Conservation (phyloP, 1,140 invertebrate genomes). For the Drosophila rhopaloa region DNA sequence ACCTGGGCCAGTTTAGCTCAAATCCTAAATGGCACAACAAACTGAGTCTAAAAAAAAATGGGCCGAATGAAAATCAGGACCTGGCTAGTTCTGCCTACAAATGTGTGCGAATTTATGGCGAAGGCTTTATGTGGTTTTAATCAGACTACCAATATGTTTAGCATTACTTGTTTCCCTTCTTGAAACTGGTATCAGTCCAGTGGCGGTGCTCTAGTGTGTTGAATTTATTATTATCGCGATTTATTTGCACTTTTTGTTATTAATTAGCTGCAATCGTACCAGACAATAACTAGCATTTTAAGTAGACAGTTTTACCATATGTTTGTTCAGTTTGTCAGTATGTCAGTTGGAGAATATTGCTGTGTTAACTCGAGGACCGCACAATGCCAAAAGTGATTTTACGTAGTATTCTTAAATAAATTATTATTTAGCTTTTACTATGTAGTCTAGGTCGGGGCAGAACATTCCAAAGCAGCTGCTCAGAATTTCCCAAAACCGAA, state of each 20-base stretch:
- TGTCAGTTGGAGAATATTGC: slow-evolving; percentile 13
- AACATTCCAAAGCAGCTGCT: slow-evolving; percentile 57
- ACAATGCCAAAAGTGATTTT: slow-evolving; percentile 79
- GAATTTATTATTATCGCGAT: slow-evolving; percentile 40
- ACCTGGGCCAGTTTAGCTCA: slow-evolving; percentile 91
- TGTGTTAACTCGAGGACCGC: slow-evolving; percentile 48
- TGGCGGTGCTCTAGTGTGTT: slow-evolving; percentile 34
- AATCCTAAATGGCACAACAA: slow-evolving; percentile 85
- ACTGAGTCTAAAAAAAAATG: slow-evolving; percentile 27
- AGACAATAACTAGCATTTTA: slow-evolving; percentile 76
- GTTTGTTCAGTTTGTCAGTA: slow-evolving; percentile 21
- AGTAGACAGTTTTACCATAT: slow-evolving; percentile 18
- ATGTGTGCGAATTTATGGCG: slow-evolving; percentile 71
- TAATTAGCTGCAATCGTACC: slow-evolving; percentile 46
- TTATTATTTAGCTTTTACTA: slow-evolving; percentile 60
- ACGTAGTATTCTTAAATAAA: slow-evolving; percentile 71
- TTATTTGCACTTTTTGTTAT: slow-evolving; percentile 30
- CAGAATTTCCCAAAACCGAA: slow-evolving; percentile 38
- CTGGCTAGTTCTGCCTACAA: slow-evolving; percentile 11
- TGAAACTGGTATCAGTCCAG: slow-evolving; percentile 1
- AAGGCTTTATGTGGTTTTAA: slow-evolving; percentile 69
- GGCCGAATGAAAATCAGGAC: slow-evolving; percentile 17
- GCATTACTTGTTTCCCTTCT: slow-evolving; percentile 37
- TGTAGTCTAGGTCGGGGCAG: slow-evolving; percentile 34
- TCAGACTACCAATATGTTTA: slow-evolving; percentile 25